Evolutionary conservation across 2,888 invertebrate genomes (phyloP), one percentile per base, ranked within the genome.

Genomic region (Cacoxenus indagator): DNA sequence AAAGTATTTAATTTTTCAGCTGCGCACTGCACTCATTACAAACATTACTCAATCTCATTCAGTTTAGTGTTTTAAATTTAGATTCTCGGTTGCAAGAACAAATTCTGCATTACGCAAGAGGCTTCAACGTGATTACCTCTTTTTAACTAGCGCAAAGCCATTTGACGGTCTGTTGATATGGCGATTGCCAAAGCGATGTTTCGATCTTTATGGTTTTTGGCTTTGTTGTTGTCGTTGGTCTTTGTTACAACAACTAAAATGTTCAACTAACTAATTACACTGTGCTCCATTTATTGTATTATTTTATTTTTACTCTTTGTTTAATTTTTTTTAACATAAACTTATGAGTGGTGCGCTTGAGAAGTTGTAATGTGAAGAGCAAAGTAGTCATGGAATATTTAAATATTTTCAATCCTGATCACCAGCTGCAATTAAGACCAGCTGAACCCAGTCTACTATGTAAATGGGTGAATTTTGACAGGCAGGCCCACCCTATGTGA

Each of bases 221-320:
- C 71, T 78, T 68, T 69, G 71, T 72, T 71, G 51, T 51, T 51
- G 22, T 19, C 8, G 3, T 51, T 51, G 51, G 9, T 51, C 14
- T 51, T 51, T 9, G 22, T 22, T 51, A 51, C n/a, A 43, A 43
- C 45, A 43, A 43, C 45, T 76, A 78, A 73, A 75, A 72, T 71
- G 78, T 74, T 70, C 74, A 73, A 71, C 73, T 80, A 73, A 71
- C 75, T 78, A 80, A 82, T 81, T 80, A 78, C 78, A 71, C 71
- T 69, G 27, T 73, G 73, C 76, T 78, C 80, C 73, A 76, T 73
- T 68, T 74, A 17, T 64, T 37, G 17, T 37, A 11, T 37, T 5
- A 17, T 61, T 29, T 37, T 37, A 37, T 37, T 4, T 37, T 2
- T 37, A 37, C n/a, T n/a, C n/a, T 37, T 37, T 37, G 14, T 37